Evolutionary conservation across 2,888 invertebrate genomes (phyloP), one percentile per base, ranked within the genome.

Genomic region (Conchocele bisecta): DNA sequence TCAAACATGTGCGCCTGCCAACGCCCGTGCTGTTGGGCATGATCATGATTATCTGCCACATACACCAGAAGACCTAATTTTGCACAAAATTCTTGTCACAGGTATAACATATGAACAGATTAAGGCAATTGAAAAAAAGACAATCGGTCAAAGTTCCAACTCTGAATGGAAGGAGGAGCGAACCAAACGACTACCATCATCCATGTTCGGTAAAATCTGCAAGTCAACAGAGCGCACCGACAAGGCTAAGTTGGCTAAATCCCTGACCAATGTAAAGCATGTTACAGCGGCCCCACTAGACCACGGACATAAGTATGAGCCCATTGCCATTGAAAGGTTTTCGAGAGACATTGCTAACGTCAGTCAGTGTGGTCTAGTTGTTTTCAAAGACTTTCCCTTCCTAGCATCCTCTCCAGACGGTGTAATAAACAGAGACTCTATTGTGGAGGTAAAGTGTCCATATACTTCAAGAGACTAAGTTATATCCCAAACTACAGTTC

Each of bases 381-480:
- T 35, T 11, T 11, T 11, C 37, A 13, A 11, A 11, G 37, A 35
- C 11, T 11, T 11, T 20, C 69, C 74, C 15, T 68, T 26, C 31
- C 42, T 74, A n/a, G 69, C 39, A 17, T 20, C 68, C 22, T 44
- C 69, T 24, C 74, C 74, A 17, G 74, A 69, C 54, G 51, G 69
- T 1, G 29, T 74, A 13, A 20, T 74, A 15, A 44, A 46, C 35
- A 60, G 63, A 17, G 17, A 57, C 28, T 17, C 17, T 24, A 15
- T 65, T n/a, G 42, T 64, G 7, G 69, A 65, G 31, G 53, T 73
- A 15, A 74, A 74, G 42, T 69, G 74, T 37, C 66, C 58, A 6
- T 66, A 39, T 35, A 35, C 50, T 35, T 48, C 46, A 28, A 39
- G 35, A 50, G 35, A 66, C 31, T 42, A 42, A 13, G 9, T 13